Evolutionary conservation across 2,888 invertebrate genomes (phyloP).

Genomic region (Nemurella pictetii): DNA sequence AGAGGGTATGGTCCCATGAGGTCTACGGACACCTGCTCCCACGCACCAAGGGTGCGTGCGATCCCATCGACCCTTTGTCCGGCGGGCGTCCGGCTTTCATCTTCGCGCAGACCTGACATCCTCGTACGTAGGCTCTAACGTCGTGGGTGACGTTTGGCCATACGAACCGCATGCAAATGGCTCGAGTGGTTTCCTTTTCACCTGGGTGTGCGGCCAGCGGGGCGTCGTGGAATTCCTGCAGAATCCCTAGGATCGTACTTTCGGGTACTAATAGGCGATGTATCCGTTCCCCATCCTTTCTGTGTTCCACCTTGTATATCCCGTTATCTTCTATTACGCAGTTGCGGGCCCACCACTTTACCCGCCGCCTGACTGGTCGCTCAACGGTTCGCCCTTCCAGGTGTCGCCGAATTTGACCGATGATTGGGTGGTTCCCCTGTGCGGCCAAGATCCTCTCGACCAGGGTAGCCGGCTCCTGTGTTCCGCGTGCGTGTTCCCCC

Average conservation of each 20-base stretch:
- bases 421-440: background rate
- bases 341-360: background rate
- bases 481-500: too few relatives aligned
- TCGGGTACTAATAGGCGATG: background rate
- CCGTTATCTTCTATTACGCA: background rate
- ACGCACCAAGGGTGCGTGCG: constrained; percentile 27
- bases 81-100: background rate
- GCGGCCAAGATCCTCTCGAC: background rate
- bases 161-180: constrained; percentile 30
- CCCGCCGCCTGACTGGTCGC: background rate
- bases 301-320: background rate
- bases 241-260: background rate
- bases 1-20: constrained; percentile 43
- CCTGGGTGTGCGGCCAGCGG: constrained; percentile 42
- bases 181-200: constrained; percentile 41
- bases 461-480: too few relatives aligned
- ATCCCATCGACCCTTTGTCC: background rate
- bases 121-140: background rate
- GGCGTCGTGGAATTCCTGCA: constrained; percentile 36
- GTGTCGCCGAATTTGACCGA: background rate
- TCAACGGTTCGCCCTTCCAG: background rate
- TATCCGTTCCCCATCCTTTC: background rate
- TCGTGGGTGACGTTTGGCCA: constrained; percentile 35
- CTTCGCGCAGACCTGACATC: background rate
- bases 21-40: constrained; percentile 37